Evolutionary conservation across 2,797 vertebrate species (phyloP).

Genomic region (Parauchenoglanis ngamensis): DNA sequence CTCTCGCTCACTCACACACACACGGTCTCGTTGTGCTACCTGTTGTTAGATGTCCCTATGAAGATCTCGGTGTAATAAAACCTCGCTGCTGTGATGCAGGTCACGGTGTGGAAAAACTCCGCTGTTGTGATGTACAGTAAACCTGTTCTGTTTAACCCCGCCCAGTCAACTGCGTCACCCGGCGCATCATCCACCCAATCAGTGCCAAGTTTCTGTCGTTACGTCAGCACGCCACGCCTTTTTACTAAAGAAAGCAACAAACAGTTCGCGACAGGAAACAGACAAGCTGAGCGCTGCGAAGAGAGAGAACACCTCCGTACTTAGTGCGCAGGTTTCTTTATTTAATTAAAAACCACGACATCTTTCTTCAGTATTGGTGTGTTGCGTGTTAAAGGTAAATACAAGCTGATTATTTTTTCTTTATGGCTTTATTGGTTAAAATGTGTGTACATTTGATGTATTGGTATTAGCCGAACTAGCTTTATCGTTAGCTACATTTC

Average conservation of each 20-base stretch:
- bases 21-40: not conserved
- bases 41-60: not conserved
- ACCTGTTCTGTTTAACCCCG: not conserved
- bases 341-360: not conserved
- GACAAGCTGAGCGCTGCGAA: not conserved
- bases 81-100: not conserved
- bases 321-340: not conserved
- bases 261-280: conserved; percentile 43
- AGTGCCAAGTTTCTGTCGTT: not conserved
- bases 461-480: not conserved
- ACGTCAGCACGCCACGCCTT: conserved; percentile 32
- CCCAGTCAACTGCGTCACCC: not conserved
- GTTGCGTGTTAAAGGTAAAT: not conserved
- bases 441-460: not conserved
- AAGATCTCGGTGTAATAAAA: not conserved
- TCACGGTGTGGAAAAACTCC: not conserved
- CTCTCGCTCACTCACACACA: not conserved
- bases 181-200: conserved; percentile 15
- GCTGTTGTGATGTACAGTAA: conserved; percentile 40
- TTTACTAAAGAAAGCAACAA: conserved; percentile 56
- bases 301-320: not conserved
- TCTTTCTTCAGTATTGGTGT: not conserved
- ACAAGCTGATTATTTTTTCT: too few species aligned
- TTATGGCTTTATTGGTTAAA: not conserved
- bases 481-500: not conserved